Evolutionary conservation across 2,797 vertebrate genomes (phyloP).

Genomic region (Xyrichtys novacula): DNA sequence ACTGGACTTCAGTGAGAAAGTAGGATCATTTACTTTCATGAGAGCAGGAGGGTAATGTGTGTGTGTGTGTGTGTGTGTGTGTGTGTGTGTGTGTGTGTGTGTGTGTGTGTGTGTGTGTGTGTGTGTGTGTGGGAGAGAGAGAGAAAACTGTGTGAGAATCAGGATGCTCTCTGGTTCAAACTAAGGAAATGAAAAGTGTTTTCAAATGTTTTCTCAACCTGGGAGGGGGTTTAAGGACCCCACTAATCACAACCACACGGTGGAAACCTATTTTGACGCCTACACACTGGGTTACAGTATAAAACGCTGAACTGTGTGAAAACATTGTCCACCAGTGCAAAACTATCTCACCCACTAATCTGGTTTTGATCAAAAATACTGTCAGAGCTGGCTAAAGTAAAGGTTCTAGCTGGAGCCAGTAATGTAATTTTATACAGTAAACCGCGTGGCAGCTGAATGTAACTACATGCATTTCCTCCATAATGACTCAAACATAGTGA

Average conservation of each 20-base stretch:
- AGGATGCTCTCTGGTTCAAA: slow-evolving; percentile 48
- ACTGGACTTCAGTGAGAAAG: slow-evolving; percentile 39
- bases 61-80: neutral
- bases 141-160: slow-evolving; percentile 11
- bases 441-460: slow-evolving; percentile 3
- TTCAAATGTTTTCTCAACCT: slow-evolving; percentile 77
- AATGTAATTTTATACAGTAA: slow-evolving; percentile 19
- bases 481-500: slow-evolving; percentile 18
- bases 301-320: slow-evolving; percentile 3
- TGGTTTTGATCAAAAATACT: slow-evolving; percentile 46
- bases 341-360: slow-evolving; percentile 30
- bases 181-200: slow-evolving; percentile 78
- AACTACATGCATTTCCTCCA: slow-evolving; percentile 24
- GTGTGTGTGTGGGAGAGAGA: no score
- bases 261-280: slow-evolving; percentile 6
- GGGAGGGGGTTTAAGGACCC: slow-evolving; percentile 33
- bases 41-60: neutral
- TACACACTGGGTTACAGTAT: neutral
- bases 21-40: slow-evolving; percentile 37
- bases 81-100: slow-evolving; percentile 3
- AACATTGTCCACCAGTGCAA: slow-evolving; percentile 3
- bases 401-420: slow-evolving; percentile 11
- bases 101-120: slow-evolving; percentile 9
- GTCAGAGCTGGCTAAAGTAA: slow-evolving; percentile 14
- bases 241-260: slow-evolving; percentile 70